Conservation (phyloP, 2,888 invertebrate genomes). For the Yponomeuta plumbellus region DNA sequence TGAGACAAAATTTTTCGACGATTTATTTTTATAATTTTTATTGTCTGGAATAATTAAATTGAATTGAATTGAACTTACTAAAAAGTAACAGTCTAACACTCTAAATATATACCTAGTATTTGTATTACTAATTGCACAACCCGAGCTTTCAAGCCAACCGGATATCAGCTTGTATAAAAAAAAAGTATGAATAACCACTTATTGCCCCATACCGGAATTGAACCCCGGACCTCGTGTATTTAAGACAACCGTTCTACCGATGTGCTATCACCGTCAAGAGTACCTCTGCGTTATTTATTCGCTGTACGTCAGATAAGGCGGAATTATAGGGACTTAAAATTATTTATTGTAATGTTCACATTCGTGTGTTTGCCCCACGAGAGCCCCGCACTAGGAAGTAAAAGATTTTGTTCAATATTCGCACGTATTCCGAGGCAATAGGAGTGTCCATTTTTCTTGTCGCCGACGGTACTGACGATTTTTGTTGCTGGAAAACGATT, state of each 20-base stretch:
- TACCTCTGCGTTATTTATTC: background rate
- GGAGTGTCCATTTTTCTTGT: background rate
- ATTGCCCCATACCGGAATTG: too few relatives aligned
- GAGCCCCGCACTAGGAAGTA: background rate
- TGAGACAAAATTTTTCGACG: too few relatives aligned
- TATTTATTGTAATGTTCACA: conserved; percentile 26
- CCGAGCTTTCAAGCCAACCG: too few relatives aligned
- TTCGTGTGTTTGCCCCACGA: conserved; percentile 4
- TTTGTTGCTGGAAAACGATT: background rate
- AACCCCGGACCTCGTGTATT: too few relatives aligned
- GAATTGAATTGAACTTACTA: too few relatives aligned
- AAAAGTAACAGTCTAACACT: too few relatives aligned
- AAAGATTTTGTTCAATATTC: background rate
- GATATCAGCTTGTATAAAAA: too few relatives aligned
- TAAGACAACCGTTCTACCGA: background rate
- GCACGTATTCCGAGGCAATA: background rate
- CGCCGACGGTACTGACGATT: background rate
- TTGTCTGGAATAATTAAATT: too few relatives aligned
- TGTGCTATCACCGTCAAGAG: background rate
- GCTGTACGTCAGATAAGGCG: conserved; percentile 28
- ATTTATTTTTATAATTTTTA: too few relatives aligned
- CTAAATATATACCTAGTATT: too few relatives aligned
- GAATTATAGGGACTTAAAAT: conserved; percentile 34
- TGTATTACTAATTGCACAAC: too few relatives aligned
- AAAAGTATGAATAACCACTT: too few relatives aligned